Base-by-base conservation (phyloP, 2,888 invertebrate species). In the Dermolepida albohirtum region DNA sequence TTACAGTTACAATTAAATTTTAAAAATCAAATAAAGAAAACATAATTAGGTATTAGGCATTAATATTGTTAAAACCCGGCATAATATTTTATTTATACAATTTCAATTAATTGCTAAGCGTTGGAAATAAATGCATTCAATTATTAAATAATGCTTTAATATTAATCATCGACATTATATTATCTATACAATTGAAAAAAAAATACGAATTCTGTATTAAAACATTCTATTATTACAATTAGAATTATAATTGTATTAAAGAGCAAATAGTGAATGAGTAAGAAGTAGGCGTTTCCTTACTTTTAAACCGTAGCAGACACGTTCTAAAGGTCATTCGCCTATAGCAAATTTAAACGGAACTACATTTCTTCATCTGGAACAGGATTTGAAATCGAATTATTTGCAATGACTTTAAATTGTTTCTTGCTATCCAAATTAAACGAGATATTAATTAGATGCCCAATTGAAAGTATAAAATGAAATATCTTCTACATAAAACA, bases 311-410 rank as follows among this genome's bases (percentile, higher is more conserved):
- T 44, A 62, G 27, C 16, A 39, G 62, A 59, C 59, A 27, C 22
- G 43, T 59, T 59, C 14, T 49, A 62, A 62, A 62, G 62, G 62
- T 62, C 47, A 39, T 62, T 62, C 29, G 62, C 62, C 62, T 29
- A 29, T 62, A 49, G 34, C 62, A 16, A 39, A 62, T 47, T n/a
- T 12, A 62, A 17, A 62, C 62, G 62, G 52, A 54, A 54, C 8
- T 39, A 39, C 27, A 54, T 54, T 34, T 54, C 14, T 34, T 39
- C 52, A 54, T n/a, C 39, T 39, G 47, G 29, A 62, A 14, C 62
- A 62, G 62, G 62, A 62, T 62, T 47, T 29, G 62, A 34, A 12
- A 62, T 22, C 5, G 16, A 44, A 49, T 49, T 27, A 62, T 62
- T 34, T 16, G 44, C 44, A 22, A 12, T 47, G 10, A 34, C 6